A percentile compares a stretch with the other conserved stretches of the same genome.
phyloP scores from a whole-genome alignment of 1,140 invertebrate species.

The Sycophaga agraensis region DNA sequence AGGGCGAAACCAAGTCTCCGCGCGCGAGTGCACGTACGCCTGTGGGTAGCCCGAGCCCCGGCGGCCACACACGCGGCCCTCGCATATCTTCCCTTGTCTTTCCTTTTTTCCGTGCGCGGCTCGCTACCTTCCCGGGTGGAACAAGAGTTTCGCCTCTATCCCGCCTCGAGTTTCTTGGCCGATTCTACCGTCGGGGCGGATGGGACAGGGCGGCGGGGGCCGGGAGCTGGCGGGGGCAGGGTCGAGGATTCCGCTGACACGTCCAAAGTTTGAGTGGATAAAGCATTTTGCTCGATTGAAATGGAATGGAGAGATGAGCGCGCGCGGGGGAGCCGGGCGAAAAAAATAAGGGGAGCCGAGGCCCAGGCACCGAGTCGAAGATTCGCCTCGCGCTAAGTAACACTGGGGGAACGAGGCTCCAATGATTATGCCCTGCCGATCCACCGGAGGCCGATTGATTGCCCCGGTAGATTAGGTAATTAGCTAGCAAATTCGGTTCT shows the following conservation, averaged over 20 bases:
- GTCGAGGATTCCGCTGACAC: constrained; percentile 19
- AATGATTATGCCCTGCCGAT: too few species aligned
- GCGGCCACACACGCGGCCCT: too few species aligned
- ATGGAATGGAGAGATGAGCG: constrained; percentile 7
- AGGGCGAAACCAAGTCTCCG: too few species aligned
- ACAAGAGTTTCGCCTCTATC: constrained; percentile 15
- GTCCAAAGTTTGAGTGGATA: constrained; percentile 20
- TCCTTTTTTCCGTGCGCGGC: background rate
- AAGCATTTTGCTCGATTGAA: constrained; percentile 28
- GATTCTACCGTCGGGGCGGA: background rate
- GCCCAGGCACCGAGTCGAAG: too few species aligned
- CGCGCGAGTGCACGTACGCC: too few species aligned
- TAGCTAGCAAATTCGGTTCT: too few species aligned
- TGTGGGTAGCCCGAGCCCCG: too few species aligned
- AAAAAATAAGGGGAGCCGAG: background rate
- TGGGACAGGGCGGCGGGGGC: too few species aligned
- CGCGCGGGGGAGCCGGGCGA: background rate
- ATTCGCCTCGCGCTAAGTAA: too few species aligned
- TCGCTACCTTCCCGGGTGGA: background rate
- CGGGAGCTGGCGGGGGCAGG: background rate
- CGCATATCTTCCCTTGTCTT: constrained; percentile 8
- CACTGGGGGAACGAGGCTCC: too few species aligned
- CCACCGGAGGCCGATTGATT: too few species aligned
- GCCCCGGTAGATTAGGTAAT: too few species aligned
- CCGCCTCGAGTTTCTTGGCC: background rate